These are phyloP conservation scores for Coilia nasus DNA, from an alignment of 2,797 vertebrate genomes.

Conservation along the genomic window DNA sequence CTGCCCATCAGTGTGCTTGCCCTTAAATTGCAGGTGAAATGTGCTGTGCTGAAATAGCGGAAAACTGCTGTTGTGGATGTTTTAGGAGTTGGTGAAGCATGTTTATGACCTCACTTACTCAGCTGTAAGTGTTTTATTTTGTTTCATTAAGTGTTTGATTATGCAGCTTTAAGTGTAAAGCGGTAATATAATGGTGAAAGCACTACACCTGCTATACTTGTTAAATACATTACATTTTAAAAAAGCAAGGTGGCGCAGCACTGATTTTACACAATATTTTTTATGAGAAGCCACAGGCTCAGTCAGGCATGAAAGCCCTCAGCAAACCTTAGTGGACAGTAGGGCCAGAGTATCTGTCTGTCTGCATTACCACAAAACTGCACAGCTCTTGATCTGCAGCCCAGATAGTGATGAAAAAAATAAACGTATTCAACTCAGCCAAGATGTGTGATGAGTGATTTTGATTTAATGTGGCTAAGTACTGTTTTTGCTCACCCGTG, in stretches of 20 bases:
- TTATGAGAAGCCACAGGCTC: background rate
- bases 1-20: conserved; percentile 3
- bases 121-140: conserved; percentile 27
- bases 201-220: background rate
- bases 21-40: background rate
- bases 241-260: background rate
- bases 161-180: conserved; percentile 26
- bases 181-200: background rate
- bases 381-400: conserved; percentile 19
- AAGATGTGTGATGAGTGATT: conserved; percentile 39
- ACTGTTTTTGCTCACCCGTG: conserved; percentile 48
- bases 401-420: conserved; percentile 25
- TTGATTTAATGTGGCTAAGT: conserved; percentile 49
- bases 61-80: background rate
- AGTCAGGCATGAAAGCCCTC: background rate
- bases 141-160: background rate
- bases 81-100: background rate
- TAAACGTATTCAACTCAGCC: background rate
- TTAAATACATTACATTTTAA: background rate
- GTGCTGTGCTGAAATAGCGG: background rate
- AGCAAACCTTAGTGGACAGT: conserved; percentile 12
- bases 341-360: conserved; percentile 31
- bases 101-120: background rate
- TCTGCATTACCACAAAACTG: conserved; percentile 14
- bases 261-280: background rate